phyloP scores from a whole-genome alignment of 1,140 invertebrate genomes.

The Chironomus striatipennis region DNA sequence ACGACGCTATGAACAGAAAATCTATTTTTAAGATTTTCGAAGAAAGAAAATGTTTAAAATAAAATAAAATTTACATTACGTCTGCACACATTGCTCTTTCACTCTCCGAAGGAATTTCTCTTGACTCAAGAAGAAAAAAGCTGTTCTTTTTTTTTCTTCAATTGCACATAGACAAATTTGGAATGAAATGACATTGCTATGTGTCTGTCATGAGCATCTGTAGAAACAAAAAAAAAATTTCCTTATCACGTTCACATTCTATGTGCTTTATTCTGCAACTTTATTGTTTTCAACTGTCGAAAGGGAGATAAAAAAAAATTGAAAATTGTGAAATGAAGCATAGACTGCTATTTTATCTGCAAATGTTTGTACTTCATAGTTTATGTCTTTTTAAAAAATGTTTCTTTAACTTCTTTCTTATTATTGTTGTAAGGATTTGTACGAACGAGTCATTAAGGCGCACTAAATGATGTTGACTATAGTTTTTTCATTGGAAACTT shows the following conservation, averaged over 20 bases:
- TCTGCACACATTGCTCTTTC: conserved; percentile 18
- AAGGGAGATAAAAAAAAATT: not conserved
- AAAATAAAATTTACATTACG: conserved; percentile 8
- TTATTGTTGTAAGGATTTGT: too few relatives aligned
- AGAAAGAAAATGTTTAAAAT: conserved; percentile 9
- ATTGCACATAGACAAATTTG: conserved; percentile 19
- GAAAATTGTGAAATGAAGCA: conserved; percentile 22
- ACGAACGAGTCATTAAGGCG: too few relatives aligned
- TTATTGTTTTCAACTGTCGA: conserved; percentile 4
- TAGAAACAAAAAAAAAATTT: not conserved
- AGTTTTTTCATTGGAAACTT: too few relatives aligned
- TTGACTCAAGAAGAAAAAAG: not conserved
- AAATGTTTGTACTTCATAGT: too few relatives aligned
- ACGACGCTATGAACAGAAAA: not conserved
- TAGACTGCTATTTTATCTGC: not conserved
- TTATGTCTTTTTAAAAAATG: too few relatives aligned
- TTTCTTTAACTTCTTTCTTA: too few relatives aligned
- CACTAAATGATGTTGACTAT: too few relatives aligned
- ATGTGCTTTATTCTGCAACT: not conserved
- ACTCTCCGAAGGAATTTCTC: conserved; percentile 18
- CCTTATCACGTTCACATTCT: not conserved
- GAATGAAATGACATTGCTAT: not conserved
- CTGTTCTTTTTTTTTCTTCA: not conserved
- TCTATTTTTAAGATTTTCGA: not conserved
- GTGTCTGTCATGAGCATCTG: conserved; percentile 17